phyloP scores from a whole-genome alignment of 2,888 invertebrate genomes.

The Ectemnius cavifrons region DNA sequence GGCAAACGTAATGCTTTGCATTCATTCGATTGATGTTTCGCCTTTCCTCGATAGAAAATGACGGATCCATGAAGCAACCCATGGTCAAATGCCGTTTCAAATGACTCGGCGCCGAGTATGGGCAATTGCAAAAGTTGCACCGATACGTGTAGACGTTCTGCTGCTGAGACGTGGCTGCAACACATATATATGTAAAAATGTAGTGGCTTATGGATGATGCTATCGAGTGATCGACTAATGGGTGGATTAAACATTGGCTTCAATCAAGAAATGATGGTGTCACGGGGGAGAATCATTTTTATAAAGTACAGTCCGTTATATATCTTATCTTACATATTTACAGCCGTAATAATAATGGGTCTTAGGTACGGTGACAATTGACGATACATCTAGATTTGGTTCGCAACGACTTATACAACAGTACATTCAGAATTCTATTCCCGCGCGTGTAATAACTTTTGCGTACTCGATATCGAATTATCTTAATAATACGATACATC shows the following conservation, averaged over 20 bases:
- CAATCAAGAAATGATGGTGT: no score
- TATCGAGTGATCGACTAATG: no score
- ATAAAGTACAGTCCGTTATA: not conserved
- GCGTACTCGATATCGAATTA: no score
- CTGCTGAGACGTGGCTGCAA: slow-evolving; percentile 46
- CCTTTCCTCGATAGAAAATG: slow-evolving; percentile 47
- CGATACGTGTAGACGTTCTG: slow-evolving; percentile 34
- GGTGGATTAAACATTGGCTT: no score
- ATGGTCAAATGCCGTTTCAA: slow-evolving; percentile 57
- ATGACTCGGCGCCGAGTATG: slow-evolving; percentile 51
- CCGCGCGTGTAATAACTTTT: no score
- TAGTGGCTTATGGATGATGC: slow-evolving; percentile 6
- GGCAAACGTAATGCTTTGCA: slow-evolving; percentile 54
- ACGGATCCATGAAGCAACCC: slow-evolving; percentile 62
- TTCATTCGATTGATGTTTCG: slow-evolving; percentile 38
- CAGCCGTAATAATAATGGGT: not conserved
- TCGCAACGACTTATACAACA: no score
- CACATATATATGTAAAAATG: slow-evolving; percentile 37
- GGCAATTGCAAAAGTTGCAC: slow-evolving; percentile 58
- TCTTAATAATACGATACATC: no score
- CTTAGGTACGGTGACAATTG: not conserved
- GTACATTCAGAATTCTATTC: no score
- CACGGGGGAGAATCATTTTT: not conserved
- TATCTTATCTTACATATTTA: slow-evolving; percentile 5
- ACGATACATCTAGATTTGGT: no score